phyloP scores from a whole-genome alignment of 2,113 vertebrate species.

The Kryptolebias marmoratus region DNA sequence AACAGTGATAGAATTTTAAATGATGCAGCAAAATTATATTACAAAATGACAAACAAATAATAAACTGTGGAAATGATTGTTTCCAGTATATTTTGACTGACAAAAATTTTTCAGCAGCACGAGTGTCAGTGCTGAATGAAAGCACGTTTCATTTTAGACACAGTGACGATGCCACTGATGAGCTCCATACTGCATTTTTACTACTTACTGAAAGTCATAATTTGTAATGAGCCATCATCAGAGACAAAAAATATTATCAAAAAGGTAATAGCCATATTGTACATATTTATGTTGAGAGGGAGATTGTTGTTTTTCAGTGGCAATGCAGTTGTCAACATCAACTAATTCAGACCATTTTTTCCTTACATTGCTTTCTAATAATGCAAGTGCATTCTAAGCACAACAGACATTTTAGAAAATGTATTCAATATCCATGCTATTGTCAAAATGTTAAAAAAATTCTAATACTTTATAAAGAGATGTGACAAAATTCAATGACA shows the following conservation, averaged over 20 bases:
- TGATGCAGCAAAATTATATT: conserved; percentile 19
- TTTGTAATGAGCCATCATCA: conserved; percentile 62
- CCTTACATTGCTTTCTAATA: conserved; percentile 46
- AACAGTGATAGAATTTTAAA: conserved; percentile 12
- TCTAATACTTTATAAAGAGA: conserved; percentile 33
- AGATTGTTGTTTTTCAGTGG: conserved; percentile 41
- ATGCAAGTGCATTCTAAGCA: conserved; percentile 38
- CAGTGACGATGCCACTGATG: conserved; percentile 56
- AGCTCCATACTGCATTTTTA: conserved; percentile 60
- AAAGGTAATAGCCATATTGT: conserved; percentile 32
- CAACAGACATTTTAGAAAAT: conserved; percentile 35
- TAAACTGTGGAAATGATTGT: conserved; percentile 3
- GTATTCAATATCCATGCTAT: conserved; percentile 27
- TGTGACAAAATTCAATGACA: conserved; percentile 13
- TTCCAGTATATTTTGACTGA: conserved; percentile 40
- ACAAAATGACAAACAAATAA: conserved; percentile 1
- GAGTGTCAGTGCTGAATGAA: conserved; percentile 17
- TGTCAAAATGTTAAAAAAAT: background rate
- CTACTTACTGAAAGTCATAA: conserved; percentile 57
- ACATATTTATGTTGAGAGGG: conserved; percentile 42
- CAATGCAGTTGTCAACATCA: conserved; percentile 40
- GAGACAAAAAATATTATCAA: conserved; percentile 52
- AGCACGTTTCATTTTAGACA: conserved; percentile 45
- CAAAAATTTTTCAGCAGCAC: conserved; percentile 38
- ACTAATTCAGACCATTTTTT: conserved; percentile 50